Conservation (phyloP, 2,797 vertebrate genomes). For the Tachyglossus aculeatus region DNA sequence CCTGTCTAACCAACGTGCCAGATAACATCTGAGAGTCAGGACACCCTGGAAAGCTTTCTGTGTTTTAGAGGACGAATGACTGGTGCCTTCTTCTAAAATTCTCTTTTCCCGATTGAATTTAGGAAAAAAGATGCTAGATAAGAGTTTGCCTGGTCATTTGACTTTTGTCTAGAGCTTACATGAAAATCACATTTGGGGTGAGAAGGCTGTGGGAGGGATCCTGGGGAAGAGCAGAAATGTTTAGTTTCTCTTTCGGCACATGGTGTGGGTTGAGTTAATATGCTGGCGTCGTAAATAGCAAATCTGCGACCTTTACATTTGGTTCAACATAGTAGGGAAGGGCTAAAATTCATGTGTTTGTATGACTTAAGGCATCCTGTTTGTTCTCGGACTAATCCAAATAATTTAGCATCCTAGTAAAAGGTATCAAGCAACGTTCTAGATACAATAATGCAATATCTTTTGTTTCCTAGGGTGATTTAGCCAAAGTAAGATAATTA, state of each 20-base stretch:
- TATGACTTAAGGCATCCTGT: background rate
- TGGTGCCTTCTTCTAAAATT: conserved; percentile 39
- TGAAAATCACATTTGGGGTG: background rate
- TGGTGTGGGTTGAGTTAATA: background rate
- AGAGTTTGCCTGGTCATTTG: background rate
- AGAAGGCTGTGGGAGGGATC: background rate
- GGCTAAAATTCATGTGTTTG: background rate
- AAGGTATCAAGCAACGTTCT: background rate
- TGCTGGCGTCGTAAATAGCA: conserved; percentile 6
- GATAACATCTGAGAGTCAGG: conserved; percentile 67
- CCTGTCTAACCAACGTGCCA: conserved; percentile 79
- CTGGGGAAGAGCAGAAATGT: background rate
- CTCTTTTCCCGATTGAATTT: conserved; percentile 11
- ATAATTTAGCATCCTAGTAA: conserved; percentile 5
- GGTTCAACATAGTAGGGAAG: conserved; percentile 16
- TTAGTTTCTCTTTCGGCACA: conserved; percentile 4
- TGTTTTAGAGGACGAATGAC: conserved; percentile 29
- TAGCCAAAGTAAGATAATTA: conserved; percentile 15
- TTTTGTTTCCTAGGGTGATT: background rate
- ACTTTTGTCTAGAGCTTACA: conserved; percentile 8
- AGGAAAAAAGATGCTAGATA: background rate
- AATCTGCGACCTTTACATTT: conserved; percentile 9
- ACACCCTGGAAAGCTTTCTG: background rate
- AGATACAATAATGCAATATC: background rate
- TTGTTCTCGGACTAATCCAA: background rate